Conservation (phyloP, 2,797 vertebrate species). For the Pangasius sanitwongsei region DNA sequence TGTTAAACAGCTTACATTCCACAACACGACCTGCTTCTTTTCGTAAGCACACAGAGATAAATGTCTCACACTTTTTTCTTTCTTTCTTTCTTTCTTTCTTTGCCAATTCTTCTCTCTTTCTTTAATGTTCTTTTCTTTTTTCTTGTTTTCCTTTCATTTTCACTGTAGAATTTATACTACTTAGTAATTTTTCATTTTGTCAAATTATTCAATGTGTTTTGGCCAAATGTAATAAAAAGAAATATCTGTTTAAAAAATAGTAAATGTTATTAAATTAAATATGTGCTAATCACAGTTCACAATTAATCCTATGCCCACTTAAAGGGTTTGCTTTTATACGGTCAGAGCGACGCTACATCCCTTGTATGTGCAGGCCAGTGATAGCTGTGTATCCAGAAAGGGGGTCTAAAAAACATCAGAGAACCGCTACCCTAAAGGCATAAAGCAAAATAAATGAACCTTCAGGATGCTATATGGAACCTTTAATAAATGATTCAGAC, state of each 20-base stretch:
- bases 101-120: not conserved
- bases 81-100: not conserved
- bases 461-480: constrained; percentile 11
- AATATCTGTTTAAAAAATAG: not conserved
- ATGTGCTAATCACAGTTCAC: not conserved
- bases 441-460: not conserved
- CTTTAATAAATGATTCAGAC: constrained; percentile 38
- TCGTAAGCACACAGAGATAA: not conserved
- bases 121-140: not conserved
- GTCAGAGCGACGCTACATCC: not conserved
- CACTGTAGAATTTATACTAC: not conserved
- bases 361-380: not conserved
- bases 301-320: not conserved
- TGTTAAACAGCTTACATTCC: constrained; percentile 10
- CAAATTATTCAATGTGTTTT: not conserved
- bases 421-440: not conserved
- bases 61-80: not conserved
- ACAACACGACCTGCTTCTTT: not conserved
- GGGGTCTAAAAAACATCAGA: not conserved
- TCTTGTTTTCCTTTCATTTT: not conserved
- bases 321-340: not conserved
- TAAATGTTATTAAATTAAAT: not conserved
- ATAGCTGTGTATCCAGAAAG: not conserved
- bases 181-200: not conserved
- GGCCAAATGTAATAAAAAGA: not conserved